Base-by-base conservation (phyloP, 2,888 invertebrate genomes). In the Mycalesis mineus region DNA sequence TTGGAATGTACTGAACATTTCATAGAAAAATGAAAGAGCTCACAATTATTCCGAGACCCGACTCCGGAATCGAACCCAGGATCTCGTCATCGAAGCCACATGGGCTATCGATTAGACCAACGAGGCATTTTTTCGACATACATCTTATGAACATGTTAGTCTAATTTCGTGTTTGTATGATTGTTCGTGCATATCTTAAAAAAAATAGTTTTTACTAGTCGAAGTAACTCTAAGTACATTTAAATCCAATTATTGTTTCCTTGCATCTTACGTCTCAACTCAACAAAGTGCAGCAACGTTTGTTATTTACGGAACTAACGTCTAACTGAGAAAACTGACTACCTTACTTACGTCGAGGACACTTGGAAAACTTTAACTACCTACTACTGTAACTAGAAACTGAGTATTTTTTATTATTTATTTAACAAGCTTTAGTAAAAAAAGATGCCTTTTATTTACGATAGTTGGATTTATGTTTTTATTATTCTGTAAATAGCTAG, bases 281-380 rank as follows among this genome's bases (percentile, higher is more conserved):
- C 9, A 15, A 17, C 47, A 33, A 47, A 51, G 29, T 31, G 29
- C 11, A 11, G 40, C 15, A 14, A 15, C 29, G 39, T 41, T 51
- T 40, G 50, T 51, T 49, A 40, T 37, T 49, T 31, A 51, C n/a
- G 6, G 37, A 51, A 17, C 22, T 22, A 51, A 51, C 45, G 40
- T n/a, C 22, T 22, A 51, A 51, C 45, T 45, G 39, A 13, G 47
- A 14, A 36, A 36, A 36, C 36, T 36, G 11, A 36, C 11, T 36
- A 33, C 36, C 36, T 9, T 11, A 36, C 36, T 33, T 9, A 36
- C 22, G 36, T 9, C 4, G 11, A 47, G 47, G 11, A 14, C 15
- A 14, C 47, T 44, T 28, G 15, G 47, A 47, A 33, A 47, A 33
- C 33, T 47, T n/a, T 15, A 15, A 33, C 15, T 22, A n/a, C 9